These are phyloP conservation scores for Anarsia innoxiella DNA, from an alignment of 2,888 invertebrate species.

Conservation along the genomic window DNA sequence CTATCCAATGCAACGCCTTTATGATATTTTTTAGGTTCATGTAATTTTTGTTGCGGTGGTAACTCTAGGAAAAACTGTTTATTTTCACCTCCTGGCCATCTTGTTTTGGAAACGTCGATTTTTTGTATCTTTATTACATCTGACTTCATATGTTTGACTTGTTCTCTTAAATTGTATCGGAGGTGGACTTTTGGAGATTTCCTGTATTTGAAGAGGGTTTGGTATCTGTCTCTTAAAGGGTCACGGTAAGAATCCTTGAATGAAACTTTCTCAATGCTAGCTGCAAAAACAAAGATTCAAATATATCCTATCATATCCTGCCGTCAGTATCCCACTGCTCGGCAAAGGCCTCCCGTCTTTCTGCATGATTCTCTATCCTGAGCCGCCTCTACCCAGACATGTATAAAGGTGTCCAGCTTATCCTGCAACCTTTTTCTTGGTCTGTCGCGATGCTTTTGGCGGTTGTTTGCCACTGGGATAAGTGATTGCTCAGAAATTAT, in stretches of 20 bases:
- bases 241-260: constrained; percentile 28
- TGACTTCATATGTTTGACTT: constrained; percentile 46
- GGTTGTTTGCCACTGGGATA: too few relatives aligned
- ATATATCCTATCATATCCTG: too few relatives aligned
- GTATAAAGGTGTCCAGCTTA: too few relatives aligned
- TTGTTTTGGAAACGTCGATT: constrained; percentile 39
- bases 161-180: constrained; percentile 51
- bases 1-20: background rate
- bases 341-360: too few relatives aligned
- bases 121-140: constrained; percentile 33
- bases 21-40: background rate
- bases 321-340: too few relatives aligned
- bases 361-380: too few relatives aligned
- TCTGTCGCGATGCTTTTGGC: too few relatives aligned
- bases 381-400: too few relatives aligned
- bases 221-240: constrained; percentile 45
- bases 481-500: too few relatives aligned
- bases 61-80: constrained; percentile 15
- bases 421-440: too few relatives aligned
- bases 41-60: constrained; percentile 11
- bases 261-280: background rate
- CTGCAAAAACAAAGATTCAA: too few relatives aligned
- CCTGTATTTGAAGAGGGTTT: constrained; percentile 40
- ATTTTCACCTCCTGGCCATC: constrained; percentile 44
- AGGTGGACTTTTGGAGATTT: constrained; percentile 47